These are phyloP conservation scores for Diabrotica balteata DNA, from an alignment of 2,888 invertebrate genomes.

Conservation along the genomic window DNA sequence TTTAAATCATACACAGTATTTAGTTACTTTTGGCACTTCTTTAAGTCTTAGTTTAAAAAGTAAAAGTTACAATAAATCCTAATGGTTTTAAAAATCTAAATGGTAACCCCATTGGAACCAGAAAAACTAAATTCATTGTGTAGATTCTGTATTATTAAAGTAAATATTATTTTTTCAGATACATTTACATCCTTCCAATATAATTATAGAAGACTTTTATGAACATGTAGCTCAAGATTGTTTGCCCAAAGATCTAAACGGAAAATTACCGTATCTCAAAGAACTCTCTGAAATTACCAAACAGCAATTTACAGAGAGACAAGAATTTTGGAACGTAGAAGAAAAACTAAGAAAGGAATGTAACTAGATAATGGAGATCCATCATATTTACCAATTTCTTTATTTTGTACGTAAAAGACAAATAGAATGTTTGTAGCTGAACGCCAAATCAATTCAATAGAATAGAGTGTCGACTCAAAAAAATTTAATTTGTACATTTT, in stretches of 20 bases:
- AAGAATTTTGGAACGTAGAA: conserved; percentile 52
- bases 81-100: too few species aligned
- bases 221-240: conserved; percentile 59
- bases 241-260: conserved; percentile 67
- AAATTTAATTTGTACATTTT: too few species aligned
- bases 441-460: too few species aligned
- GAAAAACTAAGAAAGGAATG: conserved; percentile 36
- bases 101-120: too few species aligned
- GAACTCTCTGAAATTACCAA: conserved; percentile 64
- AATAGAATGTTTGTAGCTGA: too few species aligned
- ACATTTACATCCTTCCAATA: conserved; percentile 66
- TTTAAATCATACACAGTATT: too few species aligned
- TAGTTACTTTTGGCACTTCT: too few species aligned
- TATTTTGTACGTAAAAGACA: neutral
- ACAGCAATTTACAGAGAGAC: conserved; percentile 49
- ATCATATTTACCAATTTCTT: neutral
- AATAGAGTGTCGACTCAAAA: too few species aligned
- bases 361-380: neutral
- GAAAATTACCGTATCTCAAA: conserved; percentile 63
- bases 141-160: too few species aligned
- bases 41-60: neutral
- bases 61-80: neutral
- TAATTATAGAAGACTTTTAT: conserved; percentile 61
- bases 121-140: too few species aligned
- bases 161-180: conserved; percentile 58